These are phyloP conservation scores for Dorcus parallelipipedus DNA, from an alignment of 2,888 invertebrate genomes.

Conservation along the genomic window DNA sequence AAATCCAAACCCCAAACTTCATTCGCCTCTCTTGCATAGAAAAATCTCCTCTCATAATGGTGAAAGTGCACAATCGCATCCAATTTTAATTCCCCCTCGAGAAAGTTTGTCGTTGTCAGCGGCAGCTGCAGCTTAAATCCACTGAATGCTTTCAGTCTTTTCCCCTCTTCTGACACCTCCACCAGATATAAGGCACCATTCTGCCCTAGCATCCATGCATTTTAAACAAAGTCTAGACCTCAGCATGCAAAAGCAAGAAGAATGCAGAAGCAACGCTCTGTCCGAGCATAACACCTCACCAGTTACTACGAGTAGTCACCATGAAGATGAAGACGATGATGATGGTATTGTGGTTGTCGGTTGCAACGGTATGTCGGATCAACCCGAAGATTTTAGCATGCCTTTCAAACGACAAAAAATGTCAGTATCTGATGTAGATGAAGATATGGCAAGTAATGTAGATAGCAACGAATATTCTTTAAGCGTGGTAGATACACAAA, in stretches of 20 bases:
- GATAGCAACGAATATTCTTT: conserved; percentile 65
- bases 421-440: conserved; percentile 55
- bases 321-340: conserved; percentile 65
- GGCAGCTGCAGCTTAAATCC: conserved; percentile 55
- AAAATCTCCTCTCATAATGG: conserved; percentile 95
- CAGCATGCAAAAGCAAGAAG: conserved; percentile 52
- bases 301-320: conserved; percentile 33
- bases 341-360: conserved; percentile 78
- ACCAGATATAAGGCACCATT: conserved; percentile 63
- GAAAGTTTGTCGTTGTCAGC: conserved; percentile 62
- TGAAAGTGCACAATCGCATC: conserved; percentile 82
- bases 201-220: conserved; percentile 56
- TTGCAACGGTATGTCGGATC: conserved; percentile 50
- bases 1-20: conserved; percentile 96
- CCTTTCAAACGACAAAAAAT: conserved; percentile 61
- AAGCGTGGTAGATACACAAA: conserved; percentile 55
- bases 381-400: conserved; percentile 68
- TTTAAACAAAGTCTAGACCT: conserved; percentile 64
- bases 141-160: conserved; percentile 70
- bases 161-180: conserved; percentile 74
- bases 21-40: conserved; percentile 88
- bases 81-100: conserved; percentile 73
- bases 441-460: conserved; percentile 57
- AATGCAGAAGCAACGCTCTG: conserved; percentile 38
- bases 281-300: conserved; percentile 34